Evolutionary conservation across 1,140 invertebrate species (phyloP), one percentile per base, ranked within the genome.

Genomic region (Eueides isabella): DNA sequence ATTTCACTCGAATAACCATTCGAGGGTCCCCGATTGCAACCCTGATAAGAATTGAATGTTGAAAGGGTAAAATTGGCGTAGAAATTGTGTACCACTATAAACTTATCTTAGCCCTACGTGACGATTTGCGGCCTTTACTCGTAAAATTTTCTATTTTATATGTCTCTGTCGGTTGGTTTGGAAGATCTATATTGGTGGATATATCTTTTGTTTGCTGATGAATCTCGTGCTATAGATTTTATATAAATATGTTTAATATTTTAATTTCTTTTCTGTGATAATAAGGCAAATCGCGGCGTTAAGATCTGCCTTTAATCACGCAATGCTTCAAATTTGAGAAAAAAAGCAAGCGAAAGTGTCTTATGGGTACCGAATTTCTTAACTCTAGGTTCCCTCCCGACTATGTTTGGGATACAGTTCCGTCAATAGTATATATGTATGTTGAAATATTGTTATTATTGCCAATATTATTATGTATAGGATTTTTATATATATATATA

Each of bases 11-110:
- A 55, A 55, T 5, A 9, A 23, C n/a, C 11, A 26, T 7, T 19
- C 19, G 4, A 19, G 41, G n/a, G 19, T 11, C 31, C 19, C 23
- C 23, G 48, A 55, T 55, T 26, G 19, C 12, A 55, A 55, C 48
- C 48, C 48, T 55, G 48, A 55, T 26, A 55, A 55, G 5, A 69
- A 69, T 69, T 69, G 44, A 61, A 61, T 28, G 44, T 33, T 69
- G 67, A 69, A 69, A 69, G 67, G 67, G 67, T 69, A 19, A 69
- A 69, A 69, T 69, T 61, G 67, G 16, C 35, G 31, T 12, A 61
- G 67, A 33, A 69, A 69, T 35, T 69, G 67, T 61, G 67, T 55
- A 33, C 14, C 41, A 61, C 67, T 38, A 61, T 69, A 61, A 61
- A 55, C 38, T 33, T 69, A 69, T 69, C 67, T 69, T 7, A 35